These are phyloP conservation scores for Oncorhynchus gorbuscha DNA, from an alignment of 2,113 vertebrate genomes.

Conservation along the genomic window DNA sequence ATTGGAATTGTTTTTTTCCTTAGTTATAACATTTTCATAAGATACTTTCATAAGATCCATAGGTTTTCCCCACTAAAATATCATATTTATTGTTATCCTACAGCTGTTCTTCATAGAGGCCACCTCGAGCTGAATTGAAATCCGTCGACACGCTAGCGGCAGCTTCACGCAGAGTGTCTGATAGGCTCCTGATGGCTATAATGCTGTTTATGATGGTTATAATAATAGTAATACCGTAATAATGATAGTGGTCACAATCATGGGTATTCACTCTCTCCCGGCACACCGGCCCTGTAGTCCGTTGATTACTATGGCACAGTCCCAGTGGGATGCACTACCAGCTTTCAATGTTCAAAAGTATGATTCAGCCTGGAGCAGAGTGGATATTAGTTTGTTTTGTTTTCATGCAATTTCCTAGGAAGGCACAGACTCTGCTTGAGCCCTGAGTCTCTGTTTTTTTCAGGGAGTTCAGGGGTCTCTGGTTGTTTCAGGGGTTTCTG, in stretches of 20 bases:
- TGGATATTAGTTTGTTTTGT: background rate
- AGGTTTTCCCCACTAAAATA: background rate
- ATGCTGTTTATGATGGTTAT: slow-evolving; percentile 57
- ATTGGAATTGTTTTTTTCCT: too few relatives aligned
- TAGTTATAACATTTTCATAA: background rate
- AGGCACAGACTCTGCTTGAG: too few relatives aligned
- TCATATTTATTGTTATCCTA: slow-evolving; percentile 8
- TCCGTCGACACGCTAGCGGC: slow-evolving; percentile 34
- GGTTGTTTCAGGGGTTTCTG: too few relatives aligned
- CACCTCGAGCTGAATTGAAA: slow-evolving; percentile 15
- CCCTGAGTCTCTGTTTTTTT: too few relatives aligned
- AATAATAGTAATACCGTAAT: slow-evolving; percentile 47
- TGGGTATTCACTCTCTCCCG: slow-evolving; percentile 30
- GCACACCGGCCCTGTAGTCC: background rate
- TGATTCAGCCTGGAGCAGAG: slow-evolving; percentile 59
- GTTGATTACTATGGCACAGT: slow-evolving; percentile 38
- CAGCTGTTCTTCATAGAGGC: slow-evolving; percentile 15
- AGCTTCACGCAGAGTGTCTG: slow-evolving; percentile 57
- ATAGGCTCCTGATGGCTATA: slow-evolving; percentile 65
- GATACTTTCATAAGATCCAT: background rate
- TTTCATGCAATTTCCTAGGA: background rate
- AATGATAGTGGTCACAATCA: slow-evolving; percentile 63
- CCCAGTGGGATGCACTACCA: slow-evolving; percentile 51
- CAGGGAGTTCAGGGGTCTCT: too few relatives aligned
- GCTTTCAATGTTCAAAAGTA: slow-evolving; percentile 44